phyloP scores from a whole-genome alignment of 2,888 invertebrate species.

The Hoplodrina blanda region DNA sequence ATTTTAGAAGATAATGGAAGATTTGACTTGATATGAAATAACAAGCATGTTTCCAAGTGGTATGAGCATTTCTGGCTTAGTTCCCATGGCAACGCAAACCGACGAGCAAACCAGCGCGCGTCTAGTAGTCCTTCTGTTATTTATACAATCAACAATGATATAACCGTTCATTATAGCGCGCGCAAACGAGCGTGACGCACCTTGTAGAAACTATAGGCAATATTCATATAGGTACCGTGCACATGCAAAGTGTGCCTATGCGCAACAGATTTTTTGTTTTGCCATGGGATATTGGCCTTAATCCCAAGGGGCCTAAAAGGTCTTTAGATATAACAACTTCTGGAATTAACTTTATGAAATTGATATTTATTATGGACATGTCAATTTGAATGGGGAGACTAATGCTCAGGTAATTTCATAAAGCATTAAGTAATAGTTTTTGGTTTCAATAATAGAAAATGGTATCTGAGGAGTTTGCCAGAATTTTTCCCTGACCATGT shows the following conservation, averaged over 20 bases:
- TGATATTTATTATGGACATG: neutral
- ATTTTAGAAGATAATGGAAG: no score
- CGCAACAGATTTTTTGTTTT: neutral
- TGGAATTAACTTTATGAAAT: neutral
- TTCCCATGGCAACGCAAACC: neutral
- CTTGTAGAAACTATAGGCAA: neutral
- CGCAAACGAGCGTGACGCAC: neutral
- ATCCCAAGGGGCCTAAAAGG: no score
- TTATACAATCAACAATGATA: neutral
- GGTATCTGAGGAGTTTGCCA: neutral
- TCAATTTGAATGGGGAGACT: neutral
- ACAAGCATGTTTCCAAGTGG: neutral
- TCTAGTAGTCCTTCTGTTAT: neutral
- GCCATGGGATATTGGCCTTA: neutral
- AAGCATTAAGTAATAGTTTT: neutral
- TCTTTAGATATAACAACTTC: no score
- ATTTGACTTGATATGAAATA: no score
- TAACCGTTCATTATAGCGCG: accelerated
- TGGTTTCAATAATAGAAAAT: neutral
- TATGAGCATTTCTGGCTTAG: neutral
- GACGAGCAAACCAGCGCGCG: no score
- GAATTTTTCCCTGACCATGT: neutral
- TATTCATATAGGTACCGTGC: neutral
- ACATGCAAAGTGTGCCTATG: neutral
- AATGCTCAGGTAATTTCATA: neutral